Evolutionary conservation across 2,888 invertebrate genomes (phyloP).

Genomic region (Thymelicus acteon): DNA sequence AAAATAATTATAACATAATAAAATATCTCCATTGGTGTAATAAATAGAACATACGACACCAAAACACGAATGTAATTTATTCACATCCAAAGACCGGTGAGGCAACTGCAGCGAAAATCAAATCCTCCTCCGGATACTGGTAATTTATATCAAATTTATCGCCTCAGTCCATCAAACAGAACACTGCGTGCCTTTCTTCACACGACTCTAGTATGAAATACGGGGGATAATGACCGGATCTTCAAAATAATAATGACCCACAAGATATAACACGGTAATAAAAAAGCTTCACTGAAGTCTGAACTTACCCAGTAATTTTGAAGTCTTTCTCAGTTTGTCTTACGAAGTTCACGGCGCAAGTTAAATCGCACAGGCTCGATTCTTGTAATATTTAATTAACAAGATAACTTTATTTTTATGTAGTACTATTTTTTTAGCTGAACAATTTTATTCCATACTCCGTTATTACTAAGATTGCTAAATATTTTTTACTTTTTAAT

Average conservation of each 20-base stretch:
- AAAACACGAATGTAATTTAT: constrained; percentile 3
- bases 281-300: neutral
- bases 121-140: constrained; percentile 53
- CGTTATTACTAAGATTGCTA: no score
- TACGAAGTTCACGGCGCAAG: neutral
- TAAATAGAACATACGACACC: neutral
- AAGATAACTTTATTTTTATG: neutral
- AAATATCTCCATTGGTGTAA: neutral
- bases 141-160: constrained; percentile 57
- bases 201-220: neutral
- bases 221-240: neutral
- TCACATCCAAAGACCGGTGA: neutral
- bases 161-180: neutral
- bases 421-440: neutral
- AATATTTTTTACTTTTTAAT: no score
- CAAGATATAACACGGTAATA: neutral
- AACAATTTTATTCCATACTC: neutral
- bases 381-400: neutral
- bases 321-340: neutral
- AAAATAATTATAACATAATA: no score
- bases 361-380: neutral
- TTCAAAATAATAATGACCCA: neutral
- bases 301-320: constrained; percentile 3
- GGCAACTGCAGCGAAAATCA: neutral
- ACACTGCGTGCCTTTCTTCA: neutral